phyloP scores from a whole-genome alignment of 2,113 vertebrate genomes.

The Sebastes fasciatus region DNA sequence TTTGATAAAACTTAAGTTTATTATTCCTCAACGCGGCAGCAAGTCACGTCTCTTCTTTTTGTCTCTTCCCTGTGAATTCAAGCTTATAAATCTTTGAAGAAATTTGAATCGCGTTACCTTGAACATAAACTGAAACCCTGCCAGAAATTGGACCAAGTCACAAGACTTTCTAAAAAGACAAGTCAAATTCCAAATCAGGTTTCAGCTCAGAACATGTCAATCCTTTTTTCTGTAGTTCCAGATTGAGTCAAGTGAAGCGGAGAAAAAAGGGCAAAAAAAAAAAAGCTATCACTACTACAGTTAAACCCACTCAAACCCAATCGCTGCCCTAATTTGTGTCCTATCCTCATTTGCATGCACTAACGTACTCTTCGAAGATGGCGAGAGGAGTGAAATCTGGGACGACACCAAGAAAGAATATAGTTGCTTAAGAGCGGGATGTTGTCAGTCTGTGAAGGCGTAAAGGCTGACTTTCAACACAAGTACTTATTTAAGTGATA shows the following conservation, averaged over 20 bases:
- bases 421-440: constrained; percentile 4
- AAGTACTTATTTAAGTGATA: not conserved
- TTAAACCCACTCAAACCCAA: constrained; percentile 32
- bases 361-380: constrained; percentile 28
- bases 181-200: not conserved
- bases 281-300: constrained; percentile 7
- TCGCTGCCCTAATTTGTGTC: constrained; percentile 45
- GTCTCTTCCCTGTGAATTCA: not conserved
- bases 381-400: constrained; percentile 46
- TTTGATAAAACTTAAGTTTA: constrained; percentile 16
- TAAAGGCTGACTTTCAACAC: not conserved
- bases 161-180: not conserved
- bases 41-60: not conserved
- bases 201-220: not conserved
- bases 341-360: constrained; percentile 50
- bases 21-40: not conserved
- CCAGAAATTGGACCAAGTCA: not conserved
- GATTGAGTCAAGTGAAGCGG: constrained; percentile 1
- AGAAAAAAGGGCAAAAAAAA: not conserved
- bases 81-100: not conserved
- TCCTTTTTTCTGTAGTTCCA: not conserved
- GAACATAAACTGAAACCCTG: not conserved
- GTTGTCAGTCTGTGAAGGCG: constrained; percentile 7
- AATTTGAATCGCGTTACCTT: not conserved
- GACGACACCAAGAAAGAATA: constrained; percentile 27